Evolutionary conservation across 1,140 invertebrate genomes (phyloP).

Genomic region (Lasioglossum baleicum): DNA sequence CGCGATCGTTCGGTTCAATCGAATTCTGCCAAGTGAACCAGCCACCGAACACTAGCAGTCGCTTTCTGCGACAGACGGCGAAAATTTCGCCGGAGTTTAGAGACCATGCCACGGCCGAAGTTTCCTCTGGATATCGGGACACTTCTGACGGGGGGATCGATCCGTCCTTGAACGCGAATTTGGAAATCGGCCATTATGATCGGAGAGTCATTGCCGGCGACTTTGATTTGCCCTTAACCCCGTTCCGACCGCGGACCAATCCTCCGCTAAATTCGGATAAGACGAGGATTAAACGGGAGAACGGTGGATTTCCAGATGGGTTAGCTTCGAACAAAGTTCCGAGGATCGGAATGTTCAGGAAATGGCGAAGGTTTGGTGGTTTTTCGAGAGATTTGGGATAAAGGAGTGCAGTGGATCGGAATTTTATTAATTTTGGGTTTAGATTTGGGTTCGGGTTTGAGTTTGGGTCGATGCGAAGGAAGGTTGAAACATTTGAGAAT

Average conservation of each 20-base stretch:
- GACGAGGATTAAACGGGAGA: no score
- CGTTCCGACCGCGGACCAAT: slow-evolving; percentile 16
- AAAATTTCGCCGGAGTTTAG: background rate
- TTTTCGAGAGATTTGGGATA: no score
- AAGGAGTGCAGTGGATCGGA: no score
- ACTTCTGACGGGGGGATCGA: slow-evolving; percentile 23
- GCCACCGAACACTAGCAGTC: background rate
- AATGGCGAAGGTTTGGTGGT: no score
- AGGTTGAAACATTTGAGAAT: no score
- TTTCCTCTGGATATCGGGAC: background rate
- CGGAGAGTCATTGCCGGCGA: slow-evolving; percentile 41
- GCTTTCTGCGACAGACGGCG: background rate
- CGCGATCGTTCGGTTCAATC: background rate
- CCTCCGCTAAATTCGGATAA: no score
- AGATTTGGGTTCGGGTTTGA: no score
- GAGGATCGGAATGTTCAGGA: no score
- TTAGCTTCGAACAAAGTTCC: no score
- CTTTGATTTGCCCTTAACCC: slow-evolving; percentile 45
- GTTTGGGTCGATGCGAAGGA: no score
- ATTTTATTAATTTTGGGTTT: no score
- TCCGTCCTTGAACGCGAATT: slow-evolving; percentile 44
- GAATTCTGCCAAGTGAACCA: background rate
- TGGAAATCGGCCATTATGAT: slow-evolving; percentile 47
- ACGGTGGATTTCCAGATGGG: no score
- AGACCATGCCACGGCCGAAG: background rate